A percentile compares a stretch with the other conserved stretches of the same genome.
phyloP scores from a whole-genome alignment of 2,888 invertebrate species.

The Tetranychus piercei region DNA sequence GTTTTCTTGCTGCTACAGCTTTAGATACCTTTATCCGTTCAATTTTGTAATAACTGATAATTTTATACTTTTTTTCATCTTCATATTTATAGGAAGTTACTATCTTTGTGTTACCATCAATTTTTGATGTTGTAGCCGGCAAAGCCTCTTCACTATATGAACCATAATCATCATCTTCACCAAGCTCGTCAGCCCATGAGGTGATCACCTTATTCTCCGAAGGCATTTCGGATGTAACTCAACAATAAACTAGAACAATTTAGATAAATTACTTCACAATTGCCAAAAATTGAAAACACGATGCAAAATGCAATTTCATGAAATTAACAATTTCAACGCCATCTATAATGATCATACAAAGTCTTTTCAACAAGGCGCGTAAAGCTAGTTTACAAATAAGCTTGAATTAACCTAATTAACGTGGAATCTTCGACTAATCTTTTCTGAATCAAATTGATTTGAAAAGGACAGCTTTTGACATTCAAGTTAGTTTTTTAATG shows the following conservation, averaged over 20 bases:
- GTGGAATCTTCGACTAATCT: too few relatives aligned
- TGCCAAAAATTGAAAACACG: not conserved
- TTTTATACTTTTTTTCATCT: constrained; percentile 58
- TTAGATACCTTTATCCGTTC: constrained; percentile 58
- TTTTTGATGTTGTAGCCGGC: constrained; percentile 39
- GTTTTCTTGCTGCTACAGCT: constrained; percentile 75
- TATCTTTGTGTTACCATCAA: constrained; percentile 64
- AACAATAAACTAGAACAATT: constrained; percentile 3
- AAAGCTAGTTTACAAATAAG: too few relatives aligned
- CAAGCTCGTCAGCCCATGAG: not conserved
- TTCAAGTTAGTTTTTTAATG: too few relatives aligned
- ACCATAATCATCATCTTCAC: constrained; percentile 7
- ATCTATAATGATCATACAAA: too few relatives aligned
- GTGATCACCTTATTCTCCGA: not conserved
- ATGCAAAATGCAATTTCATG: too few relatives aligned
- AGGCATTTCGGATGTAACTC: not conserved
- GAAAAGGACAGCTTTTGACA: too few relatives aligned
- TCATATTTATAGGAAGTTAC: constrained; percentile 75
- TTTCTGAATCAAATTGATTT: too few relatives aligned
- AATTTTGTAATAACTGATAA: constrained; percentile 59
- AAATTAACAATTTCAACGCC: too few relatives aligned
- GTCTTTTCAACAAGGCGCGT: too few relatives aligned
- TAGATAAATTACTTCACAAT: not conserved
- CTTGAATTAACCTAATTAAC: too few relatives aligned
- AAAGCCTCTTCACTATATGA: constrained; percentile 29